Evolutionary conservation across 2,113 vertebrate genomes (phyloP).

Genomic region (Calidris pugnax): DNA sequence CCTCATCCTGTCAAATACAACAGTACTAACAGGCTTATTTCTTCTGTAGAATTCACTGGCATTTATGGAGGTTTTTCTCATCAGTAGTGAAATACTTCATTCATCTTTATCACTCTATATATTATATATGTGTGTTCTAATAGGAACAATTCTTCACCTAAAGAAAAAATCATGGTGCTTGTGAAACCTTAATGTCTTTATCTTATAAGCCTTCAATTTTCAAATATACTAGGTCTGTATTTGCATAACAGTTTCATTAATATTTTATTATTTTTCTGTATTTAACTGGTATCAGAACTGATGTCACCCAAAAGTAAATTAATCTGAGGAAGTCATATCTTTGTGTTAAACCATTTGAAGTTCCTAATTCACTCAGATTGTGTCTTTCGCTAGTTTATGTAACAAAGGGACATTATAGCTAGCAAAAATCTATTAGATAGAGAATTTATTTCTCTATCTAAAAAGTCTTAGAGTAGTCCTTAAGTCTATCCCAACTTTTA

Average conservation of each 20-base stretch:
- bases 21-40: accelerated
- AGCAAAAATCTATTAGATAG: background rate
- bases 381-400: background rate
- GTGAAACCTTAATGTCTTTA: background rate
- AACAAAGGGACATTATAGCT: background rate
- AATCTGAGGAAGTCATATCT: background rate
- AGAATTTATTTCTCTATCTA: background rate
- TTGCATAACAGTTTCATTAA: background rate
- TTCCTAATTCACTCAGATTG: background rate
- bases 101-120: background rate
- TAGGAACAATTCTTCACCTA: background rate
- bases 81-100: background rate
- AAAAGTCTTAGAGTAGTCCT: background rate
- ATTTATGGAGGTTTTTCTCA: background rate
- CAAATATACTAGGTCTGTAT: background rate
- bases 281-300: background rate
- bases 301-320: background rate
- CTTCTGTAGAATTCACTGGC: background rate
- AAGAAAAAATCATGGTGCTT: background rate
- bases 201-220: background rate
- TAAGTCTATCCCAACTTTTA: background rate
- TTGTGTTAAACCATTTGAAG: background rate
- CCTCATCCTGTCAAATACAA: background rate
- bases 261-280: background rate
- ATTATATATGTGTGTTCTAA: background rate